phyloP scores from a whole-genome alignment of 1,140 invertebrate genomes.

The Drosophila bipectinata region DNA sequence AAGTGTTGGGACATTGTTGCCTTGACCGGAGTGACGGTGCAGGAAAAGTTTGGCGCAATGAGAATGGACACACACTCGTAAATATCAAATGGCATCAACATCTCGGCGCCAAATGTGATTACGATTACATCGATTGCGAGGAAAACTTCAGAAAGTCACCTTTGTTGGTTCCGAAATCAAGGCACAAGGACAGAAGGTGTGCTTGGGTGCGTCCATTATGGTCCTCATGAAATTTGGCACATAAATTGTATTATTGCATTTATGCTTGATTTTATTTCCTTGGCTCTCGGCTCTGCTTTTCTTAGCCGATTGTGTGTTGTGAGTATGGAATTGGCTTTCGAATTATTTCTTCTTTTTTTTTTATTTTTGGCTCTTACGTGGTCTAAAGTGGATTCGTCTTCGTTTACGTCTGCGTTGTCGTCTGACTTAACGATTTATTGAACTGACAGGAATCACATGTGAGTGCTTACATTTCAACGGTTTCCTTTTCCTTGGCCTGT shows the following conservation, averaged over 20 bases:
- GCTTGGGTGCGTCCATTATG: constrained; percentile 63
- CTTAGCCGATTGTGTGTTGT: constrained; percentile 63
- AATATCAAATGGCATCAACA: constrained; percentile 43
- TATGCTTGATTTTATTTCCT: constrained; percentile 83
- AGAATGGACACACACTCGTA: constrained; percentile 64
- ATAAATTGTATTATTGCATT: constrained; percentile 84
- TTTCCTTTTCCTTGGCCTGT: constrained; percentile 47
- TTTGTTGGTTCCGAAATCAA: constrained; percentile 63
- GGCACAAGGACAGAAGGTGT: constrained; percentile 42
- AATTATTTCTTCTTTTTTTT: constrained; percentile 22
- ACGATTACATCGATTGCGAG: constrained; percentile 61
- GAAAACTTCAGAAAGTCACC: constrained; percentile 56
- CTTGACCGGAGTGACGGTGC: constrained; percentile 34
- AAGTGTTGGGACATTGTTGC: constrained; percentile 67
- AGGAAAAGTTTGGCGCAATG: constrained; percentile 51
- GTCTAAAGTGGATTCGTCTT: constrained; percentile 73
- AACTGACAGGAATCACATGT: constrained; percentile 53
- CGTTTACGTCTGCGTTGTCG: constrained; percentile 55
- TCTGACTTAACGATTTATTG: constrained; percentile 50
- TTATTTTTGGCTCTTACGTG: constrained; percentile 35
- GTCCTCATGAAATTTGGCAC: constrained; percentile 80
- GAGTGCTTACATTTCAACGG: constrained; percentile 70
- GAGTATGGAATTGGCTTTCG: constrained; percentile 78
- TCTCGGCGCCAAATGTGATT: constrained; percentile 70
- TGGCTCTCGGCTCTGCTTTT: constrained; percentile 37